Base-by-base conservation (phyloP, 2,888 invertebrate species). In the Ophioninae sp. region DNA sequence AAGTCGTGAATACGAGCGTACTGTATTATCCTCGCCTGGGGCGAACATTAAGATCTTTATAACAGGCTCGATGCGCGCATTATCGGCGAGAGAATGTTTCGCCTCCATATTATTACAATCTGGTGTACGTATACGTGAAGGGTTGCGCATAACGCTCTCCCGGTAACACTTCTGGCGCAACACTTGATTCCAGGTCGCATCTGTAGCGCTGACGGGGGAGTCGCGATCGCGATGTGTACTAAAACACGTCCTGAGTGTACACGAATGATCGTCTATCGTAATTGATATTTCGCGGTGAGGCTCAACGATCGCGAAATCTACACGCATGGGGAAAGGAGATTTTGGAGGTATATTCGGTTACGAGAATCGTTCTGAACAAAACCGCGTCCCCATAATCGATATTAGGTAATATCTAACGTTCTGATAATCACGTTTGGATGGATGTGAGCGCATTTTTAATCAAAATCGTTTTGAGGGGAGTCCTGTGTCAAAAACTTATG, bases 241-340 rank as follows among this genome's bases (percentile, higher is more conserved):
- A 44, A 8, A 44, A 44, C 10, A 44, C 17, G 50, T 17, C 50
- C 17, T 50, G 65, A 37, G 65, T 39, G 39, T 37, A 67, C 39
- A 37, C 39, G 7, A 37, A 20, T 37, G 74, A 74, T 13, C 68
- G 68, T 73, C 59, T 61, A 39, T 72, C 61, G 82, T 82, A 82
- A 82, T 82, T 82, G 82, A 82, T 82, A 82, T 75, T 74, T 74
- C 82, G 78, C 68, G 59, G 2, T 20, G n/a, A n/a, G 59, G 20
- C 21, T 59, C 20, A 20, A 59, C 21, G 59, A 20, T 50, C 50
- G 13, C 50, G 17, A 17, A 17, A 50, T 50, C 50, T 50, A 30
- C 30, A 30, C 30, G 44, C 10, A 44, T 44, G 44, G 10, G 44
- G 44, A 13, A 44, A 44, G 44, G 44, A 17, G 50, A 50, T 50